phyloP scores from a whole-genome alignment of 2,113 vertebrate species.

The Callospermophilus lateralis region DNA sequence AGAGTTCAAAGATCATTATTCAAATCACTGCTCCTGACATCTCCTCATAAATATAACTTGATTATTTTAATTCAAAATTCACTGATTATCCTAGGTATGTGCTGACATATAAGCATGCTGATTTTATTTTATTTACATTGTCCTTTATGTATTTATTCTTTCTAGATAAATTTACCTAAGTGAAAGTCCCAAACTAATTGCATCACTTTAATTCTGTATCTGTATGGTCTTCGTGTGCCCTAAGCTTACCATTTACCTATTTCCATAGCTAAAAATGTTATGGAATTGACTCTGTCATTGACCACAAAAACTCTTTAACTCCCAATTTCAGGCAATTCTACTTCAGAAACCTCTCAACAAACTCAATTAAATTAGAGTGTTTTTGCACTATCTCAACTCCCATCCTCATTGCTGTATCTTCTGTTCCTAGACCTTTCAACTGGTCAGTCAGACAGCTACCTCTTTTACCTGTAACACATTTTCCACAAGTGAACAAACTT shows the following conservation, averaged over 20 bases:
- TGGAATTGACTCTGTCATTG: not conserved
- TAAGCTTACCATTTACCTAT: not conserved
- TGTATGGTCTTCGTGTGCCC: not conserved
- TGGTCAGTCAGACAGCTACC: not conserved
- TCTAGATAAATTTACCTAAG: not conserved
- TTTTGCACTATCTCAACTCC: not conserved
- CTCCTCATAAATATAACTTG: not conserved
- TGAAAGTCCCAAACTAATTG: not conserved
- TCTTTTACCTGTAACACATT: not conserved
- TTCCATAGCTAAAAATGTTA: not conserved
- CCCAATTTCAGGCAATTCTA: not conserved
- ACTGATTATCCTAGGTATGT: not conserved
- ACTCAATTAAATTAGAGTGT: no score
- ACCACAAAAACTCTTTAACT: not conserved
- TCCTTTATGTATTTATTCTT: not conserved
- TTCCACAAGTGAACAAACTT: not conserved
- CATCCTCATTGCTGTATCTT: not conserved
- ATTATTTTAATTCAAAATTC: not conserved
- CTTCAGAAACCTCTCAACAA: not conserved
- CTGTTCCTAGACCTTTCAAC: not conserved
- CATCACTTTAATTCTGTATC: not conserved
- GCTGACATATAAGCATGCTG: not conserved
- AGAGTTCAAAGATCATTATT: no score
- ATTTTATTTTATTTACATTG: not conserved
- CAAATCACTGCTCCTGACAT: no score